Evolutionary conservation across 23 tunicate genomes (phyloP).

Genomic region (Botrylloides violaceus): DNA sequence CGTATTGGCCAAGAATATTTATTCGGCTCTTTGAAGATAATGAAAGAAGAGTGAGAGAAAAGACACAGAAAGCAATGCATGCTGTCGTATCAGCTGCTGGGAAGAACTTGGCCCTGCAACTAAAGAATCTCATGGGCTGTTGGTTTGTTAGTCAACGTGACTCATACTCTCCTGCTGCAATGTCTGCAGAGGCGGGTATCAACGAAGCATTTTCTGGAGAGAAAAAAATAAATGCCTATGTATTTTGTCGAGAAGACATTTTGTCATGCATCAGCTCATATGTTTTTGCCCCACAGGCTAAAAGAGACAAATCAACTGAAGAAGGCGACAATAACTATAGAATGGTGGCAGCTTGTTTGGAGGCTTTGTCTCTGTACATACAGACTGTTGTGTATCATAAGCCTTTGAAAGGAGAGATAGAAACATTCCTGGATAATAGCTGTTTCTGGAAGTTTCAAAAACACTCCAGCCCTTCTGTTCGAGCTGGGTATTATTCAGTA

Average conservation of each 20-base stretch:
- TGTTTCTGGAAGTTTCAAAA: constrained; percentile 75
- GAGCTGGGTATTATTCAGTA: constrained; percentile 43
- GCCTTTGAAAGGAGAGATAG: constrained; percentile 1
- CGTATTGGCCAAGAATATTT: constrained; percentile 76
- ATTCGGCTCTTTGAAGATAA: constrained; percentile 44
- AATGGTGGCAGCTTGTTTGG: constrained; percentile 37
- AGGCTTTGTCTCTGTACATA: constrained; percentile 42
- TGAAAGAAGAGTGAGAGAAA: constrained; percentile 73
- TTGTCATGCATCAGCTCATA: constrained; percentile 17
- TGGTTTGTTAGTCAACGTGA: constrained; percentile 86
- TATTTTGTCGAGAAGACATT: constrained; percentile 62
- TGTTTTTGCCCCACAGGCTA: constrained; percentile 25
- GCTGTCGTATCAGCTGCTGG: constrained; percentile 28
- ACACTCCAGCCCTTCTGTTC: constrained; percentile 29
- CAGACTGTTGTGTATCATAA: constrained; percentile 5
- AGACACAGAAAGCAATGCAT: constrained; percentile 34
- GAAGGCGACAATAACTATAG: constrained; percentile 28
- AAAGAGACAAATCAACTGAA: constrained; percentile 1
- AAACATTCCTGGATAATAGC: constrained; percentile 19
- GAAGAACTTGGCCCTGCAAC: constrained; percentile 69
- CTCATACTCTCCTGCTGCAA: constrained; percentile 57
- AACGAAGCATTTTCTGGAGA: constrained; percentile 41
- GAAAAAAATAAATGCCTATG: constrained; percentile 43
- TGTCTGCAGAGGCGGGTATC: constrained; percentile 44
- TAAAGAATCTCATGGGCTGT: constrained; percentile 60